Evolutionary conservation across 2,113 vertebrate species (phyloP), one percentile per base, ranked within the genome.

Genomic region (Ceratotherium simum): DNA sequence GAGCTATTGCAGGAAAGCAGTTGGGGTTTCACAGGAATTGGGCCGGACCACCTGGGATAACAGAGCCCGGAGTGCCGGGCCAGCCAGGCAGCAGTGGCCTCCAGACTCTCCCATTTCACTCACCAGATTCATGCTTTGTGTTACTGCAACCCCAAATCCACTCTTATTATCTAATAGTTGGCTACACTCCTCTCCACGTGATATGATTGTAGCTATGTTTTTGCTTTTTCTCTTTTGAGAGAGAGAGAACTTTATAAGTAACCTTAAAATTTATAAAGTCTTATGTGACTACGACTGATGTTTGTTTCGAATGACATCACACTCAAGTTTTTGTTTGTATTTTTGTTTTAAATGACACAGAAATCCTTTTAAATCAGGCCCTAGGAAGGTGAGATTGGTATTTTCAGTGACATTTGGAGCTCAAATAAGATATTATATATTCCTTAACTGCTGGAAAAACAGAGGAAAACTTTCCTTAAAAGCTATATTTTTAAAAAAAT

Each of bases 321-420:
- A 84, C 36, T 18, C 8, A 54, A 51, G 6, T 16, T 58, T 96
- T 46, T 48, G 27, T n/a, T 48, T 75, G 58, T 48, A 46, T 27
- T 88, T 92, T 90, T 92, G 29, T 65, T 91, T 80, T 81, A 92
- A 90, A 62, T n/a, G n/a, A 76, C 27, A 65, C 31, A 83, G 31
- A 56, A 39, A 69, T 16, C 25, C 73, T 94, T 93, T 85, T 72
- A 56, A 58, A 80, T 56, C 8, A 69, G n/a, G 14, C 10, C n/a
- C 25, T 56, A 33, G 48, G 33, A 70, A 56, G 86, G 36, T 21
- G 80, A 60, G 10, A 51, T 36, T 76, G 51, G 23, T 80, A 69
- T 46, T 90, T 88, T 62, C 18, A 81, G n/a, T 64, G 67, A 90
- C 73, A 90, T 91, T 72, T 73, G 75, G 42, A 56, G 12, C 3